These are phyloP conservation scores for Polyergus mexicanus DNA, from an alignment of 1,140 invertebrate genomes.

Conservation along the genomic window DNA sequence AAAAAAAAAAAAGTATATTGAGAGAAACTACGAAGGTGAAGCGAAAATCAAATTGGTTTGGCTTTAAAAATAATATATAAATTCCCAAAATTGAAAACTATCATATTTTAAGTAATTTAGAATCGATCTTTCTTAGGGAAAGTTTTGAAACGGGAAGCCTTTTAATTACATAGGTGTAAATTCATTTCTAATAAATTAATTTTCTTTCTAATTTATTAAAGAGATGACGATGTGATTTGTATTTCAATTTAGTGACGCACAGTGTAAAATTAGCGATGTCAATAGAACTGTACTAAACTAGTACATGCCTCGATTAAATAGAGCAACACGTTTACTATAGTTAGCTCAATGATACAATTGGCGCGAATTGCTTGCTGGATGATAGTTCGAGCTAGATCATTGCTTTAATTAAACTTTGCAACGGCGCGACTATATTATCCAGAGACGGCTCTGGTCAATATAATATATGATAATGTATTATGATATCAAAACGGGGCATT, in stretches of 20 bases:
- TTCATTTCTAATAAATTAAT: conserved; percentile 1
- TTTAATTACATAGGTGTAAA: neutral
- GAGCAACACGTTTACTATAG: conserved; percentile 17
- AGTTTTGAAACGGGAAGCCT: neutral
- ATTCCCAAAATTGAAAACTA: neutral
- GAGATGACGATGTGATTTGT: neutral
- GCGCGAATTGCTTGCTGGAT: conserved; percentile 29
- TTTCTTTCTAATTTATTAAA: neutral
- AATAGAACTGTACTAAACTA: neutral
- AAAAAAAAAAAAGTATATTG: neutral
- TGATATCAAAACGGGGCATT: conserved; percentile 13
- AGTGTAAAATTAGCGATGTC: neutral
- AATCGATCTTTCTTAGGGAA: neutral
- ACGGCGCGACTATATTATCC: conserved; percentile 22
- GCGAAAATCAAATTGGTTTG: neutral
- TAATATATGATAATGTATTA: conserved; percentile 22
- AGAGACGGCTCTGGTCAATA: conserved; percentile 2
- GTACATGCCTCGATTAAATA: conserved; percentile 31
- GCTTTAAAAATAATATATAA: neutral
- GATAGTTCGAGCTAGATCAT: conserved; percentile 40
- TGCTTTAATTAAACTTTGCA: conserved; percentile 58
- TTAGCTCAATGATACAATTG: conserved; percentile 38
- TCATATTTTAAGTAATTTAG: neutral
- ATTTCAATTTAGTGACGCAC: neutral
- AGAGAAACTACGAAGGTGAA: neutral